Base-by-base conservation (phyloP, 2,888 invertebrate species). In the Cotesia congregata region DNA sequence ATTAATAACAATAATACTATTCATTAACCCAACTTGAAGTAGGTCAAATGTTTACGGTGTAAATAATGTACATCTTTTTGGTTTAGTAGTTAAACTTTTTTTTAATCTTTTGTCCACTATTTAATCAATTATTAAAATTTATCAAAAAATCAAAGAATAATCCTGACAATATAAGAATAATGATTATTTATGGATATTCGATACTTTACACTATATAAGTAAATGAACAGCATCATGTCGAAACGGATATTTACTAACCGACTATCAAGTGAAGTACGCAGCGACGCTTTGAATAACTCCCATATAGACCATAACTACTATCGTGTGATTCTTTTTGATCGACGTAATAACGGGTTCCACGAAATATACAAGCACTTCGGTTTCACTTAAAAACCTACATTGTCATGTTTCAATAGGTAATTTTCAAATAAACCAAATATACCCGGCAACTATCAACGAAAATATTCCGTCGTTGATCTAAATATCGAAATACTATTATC, bases 201-300 rank as follows among this genome's bases (percentile, higher is more conserved):
- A 70, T 7, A 41, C 39, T 67, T 76, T 60, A 20, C 67, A 76
- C 72, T 7, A 40, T 3, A 30, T 9, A 20, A 61, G 60, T 67
- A 74, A 74, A 61, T 74, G 50, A 72, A n/a, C 41, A 17, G 67
- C 17, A 7, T 6, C 38, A 69, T 68, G 73, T 76, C 68, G 65
- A 69, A 20, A 17, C n/a, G 15, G 12, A 15, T 64, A 6, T 39
- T 72, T 67, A 40, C 60, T 61, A 62, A 62, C 5, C 41, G 68
- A 73, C 65, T 73, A 73, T 73, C 76, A 76, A 72, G 64, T 76
- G 50, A 67, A 76, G 73, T 72, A 73, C 72, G 69, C 76, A 76
- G 73, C 76, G 73, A 76, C 39, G 62, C 39, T 41, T 64, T n/a
- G 41, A 73, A 68, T 50, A 68, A 15, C 40, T 40, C 60, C 30